Evolutionary conservation across 2,888 invertebrate species (phyloP).

Genomic region (Synanthedon tipuliformis): DNA sequence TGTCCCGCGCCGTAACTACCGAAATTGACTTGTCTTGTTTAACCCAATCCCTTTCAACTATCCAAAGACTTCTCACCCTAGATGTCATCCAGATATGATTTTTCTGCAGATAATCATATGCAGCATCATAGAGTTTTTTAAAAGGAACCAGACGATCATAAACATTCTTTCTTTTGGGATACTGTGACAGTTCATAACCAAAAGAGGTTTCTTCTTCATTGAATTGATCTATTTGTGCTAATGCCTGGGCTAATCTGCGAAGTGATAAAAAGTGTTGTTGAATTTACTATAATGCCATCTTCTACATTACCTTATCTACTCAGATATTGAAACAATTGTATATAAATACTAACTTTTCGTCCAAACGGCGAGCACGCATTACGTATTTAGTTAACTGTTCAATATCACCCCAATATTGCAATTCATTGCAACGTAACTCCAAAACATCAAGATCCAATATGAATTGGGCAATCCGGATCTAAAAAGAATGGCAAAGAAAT

Average conservation of each 20-base stretch:
- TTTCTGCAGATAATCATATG: slow-evolving; percentile 86
- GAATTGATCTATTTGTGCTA: slow-evolving; percentile 85
- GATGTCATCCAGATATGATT: slow-evolving; percentile 87
- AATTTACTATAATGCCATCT: background rate
- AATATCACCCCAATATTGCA: slow-evolving; percentile 89
- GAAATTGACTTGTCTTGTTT: background rate
- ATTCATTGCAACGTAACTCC: slow-evolving; percentile 83
- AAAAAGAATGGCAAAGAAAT: background rate
- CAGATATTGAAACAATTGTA: background rate
- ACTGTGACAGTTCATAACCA: slow-evolving; percentile 88
- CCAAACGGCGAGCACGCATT: slow-evolving; percentile 81
- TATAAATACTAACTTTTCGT: slow-evolving; percentile 65
- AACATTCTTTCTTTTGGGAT: slow-evolving; percentile 83
- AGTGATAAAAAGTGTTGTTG: slow-evolving; percentile 9
- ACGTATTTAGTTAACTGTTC: slow-evolving; percentile 86
- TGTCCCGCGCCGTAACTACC: too few relatives aligned
- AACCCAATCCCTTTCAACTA: background rate
- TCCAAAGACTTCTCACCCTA: slow-evolving; percentile 28
- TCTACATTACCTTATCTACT: background rate
- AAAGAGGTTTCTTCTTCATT: slow-evolving; percentile 92
- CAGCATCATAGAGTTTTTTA: slow-evolving; percentile 89
- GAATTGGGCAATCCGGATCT: slow-evolving; percentile 81
- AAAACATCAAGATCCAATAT: slow-evolving; percentile 84
- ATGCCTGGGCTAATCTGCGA: slow-evolving; percentile 74
- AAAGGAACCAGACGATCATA: slow-evolving; percentile 87